Percentiles rank a stretch among this genome's conserved stretches.
These are phyloP conservation scores for Macquaria ambigua DNA, from an alignment of 2,113 vertebrate species.

Conservation along the genomic window DNA sequence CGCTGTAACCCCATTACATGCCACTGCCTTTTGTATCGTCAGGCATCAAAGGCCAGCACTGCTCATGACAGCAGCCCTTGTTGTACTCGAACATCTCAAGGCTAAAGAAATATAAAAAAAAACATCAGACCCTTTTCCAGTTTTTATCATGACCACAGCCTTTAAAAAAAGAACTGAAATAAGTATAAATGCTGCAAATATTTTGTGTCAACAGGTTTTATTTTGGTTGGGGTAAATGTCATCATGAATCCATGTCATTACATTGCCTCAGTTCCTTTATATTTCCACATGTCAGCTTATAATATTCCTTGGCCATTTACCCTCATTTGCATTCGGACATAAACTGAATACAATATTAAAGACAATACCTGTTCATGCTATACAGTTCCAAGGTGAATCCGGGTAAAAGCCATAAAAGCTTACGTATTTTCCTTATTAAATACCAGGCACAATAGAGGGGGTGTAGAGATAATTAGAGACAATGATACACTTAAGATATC, in stretches of 20 bases:
- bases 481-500: conserved; percentile 1
- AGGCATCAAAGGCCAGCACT: conserved; percentile 44
- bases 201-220: background rate
- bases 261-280: background rate
- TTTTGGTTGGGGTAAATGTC: background rate
- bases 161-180: background rate
- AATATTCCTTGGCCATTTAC: conserved; percentile 2
- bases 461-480: conserved; percentile 15
- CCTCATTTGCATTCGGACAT: conserved; percentile 39
- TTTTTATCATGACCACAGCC: background rate
- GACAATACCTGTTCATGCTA: conserved; percentile 25
- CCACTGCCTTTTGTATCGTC: conserved; percentile 47
- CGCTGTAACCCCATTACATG: conserved; percentile 51
- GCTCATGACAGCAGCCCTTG: conserved; percentile 32
- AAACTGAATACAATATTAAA: conserved; percentile 20
- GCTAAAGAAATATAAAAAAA: conserved; percentile 3
- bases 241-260: conserved; percentile 14
- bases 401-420: conserved; percentile 24
- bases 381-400: conserved; percentile 34
- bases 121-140: background rate
- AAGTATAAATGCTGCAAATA: background rate
- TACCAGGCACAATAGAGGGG: background rate
- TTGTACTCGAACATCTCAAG: conserved; percentile 31
- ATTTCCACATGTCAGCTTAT: background rate
- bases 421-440: conserved; percentile 14